phyloP scores from a whole-genome alignment of 2,888 invertebrate species.

The Macropis europaea region DNA sequence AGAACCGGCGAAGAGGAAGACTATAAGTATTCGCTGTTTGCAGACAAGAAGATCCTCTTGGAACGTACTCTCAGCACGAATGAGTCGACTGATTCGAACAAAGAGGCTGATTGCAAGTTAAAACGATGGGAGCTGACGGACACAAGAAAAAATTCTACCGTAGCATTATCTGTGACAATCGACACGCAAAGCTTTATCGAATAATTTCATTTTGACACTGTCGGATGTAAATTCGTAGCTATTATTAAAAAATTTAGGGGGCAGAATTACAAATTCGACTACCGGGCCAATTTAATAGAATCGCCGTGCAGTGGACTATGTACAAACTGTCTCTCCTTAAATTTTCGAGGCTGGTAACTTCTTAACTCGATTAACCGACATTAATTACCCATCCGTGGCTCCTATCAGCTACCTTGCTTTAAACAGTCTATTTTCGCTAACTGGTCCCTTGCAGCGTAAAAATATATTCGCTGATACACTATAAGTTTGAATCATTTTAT shows the following conservation, averaged over 20 bases:
- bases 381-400: constrained; percentile 15
- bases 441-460: neutral
- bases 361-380: constrained; percentile 28
- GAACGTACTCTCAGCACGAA: constrained; percentile 65
- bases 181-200: too few relatives aligned
- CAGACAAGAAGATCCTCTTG: constrained; percentile 68
- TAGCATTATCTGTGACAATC: too few relatives aligned
- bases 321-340: neutral
- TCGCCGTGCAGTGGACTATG: neutral
- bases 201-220: neutral
- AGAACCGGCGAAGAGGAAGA: constrained; percentile 32
- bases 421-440: neutral
- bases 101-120: neutral
- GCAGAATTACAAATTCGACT: neutral
- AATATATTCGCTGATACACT: neutral
- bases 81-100: constrained; percentile 28
- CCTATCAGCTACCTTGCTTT: neutral
- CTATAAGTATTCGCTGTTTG: constrained; percentile 64
- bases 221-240: neutral
- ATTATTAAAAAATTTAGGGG: too few relatives aligned
- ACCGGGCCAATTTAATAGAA: neutral
- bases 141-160: neutral
- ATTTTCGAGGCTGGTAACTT: constrained; percentile 11
- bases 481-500: too few relatives aligned
- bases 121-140: constrained; percentile 2